Base-by-base conservation (phyloP, 2,797 vertebrate species). In the Parauchenoglanis ngamensis region DNA sequence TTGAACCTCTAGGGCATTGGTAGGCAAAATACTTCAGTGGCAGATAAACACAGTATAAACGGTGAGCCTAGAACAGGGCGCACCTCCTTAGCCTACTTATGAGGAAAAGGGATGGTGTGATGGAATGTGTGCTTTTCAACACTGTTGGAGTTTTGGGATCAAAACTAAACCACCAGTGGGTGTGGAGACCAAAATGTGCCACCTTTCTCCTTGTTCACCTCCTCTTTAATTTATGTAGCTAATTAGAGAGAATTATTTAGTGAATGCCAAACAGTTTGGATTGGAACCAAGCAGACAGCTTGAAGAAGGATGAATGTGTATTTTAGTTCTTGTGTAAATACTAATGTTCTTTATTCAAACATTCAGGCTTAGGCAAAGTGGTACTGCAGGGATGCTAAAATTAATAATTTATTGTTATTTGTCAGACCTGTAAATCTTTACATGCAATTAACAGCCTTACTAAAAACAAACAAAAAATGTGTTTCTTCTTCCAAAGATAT, bases 61-160 rank as follows among this genome's bases (percentile, higher is more conserved):
- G 91, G 52, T 31, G 84, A 90, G 91, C 92, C 91, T 92, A 93
- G 95, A 94, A 86, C 90, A 91, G 91, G 89, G 86, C 83, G 90
- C 86, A 83, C 73, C 83, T 90, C 81, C 46, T 93, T 88, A 87
- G 90, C 88, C 90, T 82, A 88, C 90, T 87, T 89, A 94, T 89
- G 77, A 93, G 92, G 92, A 95, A 94, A 93, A 90, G 90, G 85
- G 90, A 87, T 92, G 94, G 95, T 92, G 90, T 85, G 91, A 84
- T 92, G 95, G 95, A 95, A 95, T 95, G 94, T 91, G 92, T 23
- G 84, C 92, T 94, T 96, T 95, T 96, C 94, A 95, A 93, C 94
- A 91, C 94, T 93, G 90, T 78, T 90, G 85, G 89, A 67, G 90
- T 91, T 89, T 86, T 89, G 49, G n/a, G 78, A 90, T 92, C 90